Evolutionary conservation across 2,113 vertebrate species (phyloP).

Genomic region (Benitochromis conjunctus): DNA sequence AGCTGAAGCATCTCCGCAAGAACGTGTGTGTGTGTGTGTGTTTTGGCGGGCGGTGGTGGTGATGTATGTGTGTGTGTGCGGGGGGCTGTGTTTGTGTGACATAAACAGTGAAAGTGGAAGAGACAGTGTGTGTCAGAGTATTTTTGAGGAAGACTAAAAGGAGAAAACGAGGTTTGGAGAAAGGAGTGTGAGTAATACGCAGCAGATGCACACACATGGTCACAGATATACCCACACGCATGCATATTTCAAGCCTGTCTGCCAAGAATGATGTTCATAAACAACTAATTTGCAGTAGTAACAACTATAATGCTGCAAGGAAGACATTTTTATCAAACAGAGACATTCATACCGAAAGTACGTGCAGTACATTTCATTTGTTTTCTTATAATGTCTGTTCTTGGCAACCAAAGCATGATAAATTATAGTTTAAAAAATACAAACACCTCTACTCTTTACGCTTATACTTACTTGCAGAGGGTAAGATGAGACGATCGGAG

Average conservation of each 20-base stretch:
- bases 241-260: not conserved
- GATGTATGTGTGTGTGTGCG: not conserved
- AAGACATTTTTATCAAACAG: not conserved
- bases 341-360: not conserved
- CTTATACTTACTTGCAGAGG: not conserved
- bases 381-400: not conserved
- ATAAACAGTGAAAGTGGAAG: constrained; percentile 1
- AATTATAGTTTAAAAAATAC: not conserved
- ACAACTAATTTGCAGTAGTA: not conserved
- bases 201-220: not conserved
- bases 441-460: not conserved
- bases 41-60: not conserved
- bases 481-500: not conserved
- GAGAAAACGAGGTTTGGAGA: not conserved
- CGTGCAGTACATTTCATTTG: not conserved
- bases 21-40: not conserved
- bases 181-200: not conserved
- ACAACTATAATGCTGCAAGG: not conserved
- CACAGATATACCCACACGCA: not conserved
- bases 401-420: not conserved
- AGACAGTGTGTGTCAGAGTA: not conserved
- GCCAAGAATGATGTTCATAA: not conserved
- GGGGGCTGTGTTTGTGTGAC: not conserved
- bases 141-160: not conserved
- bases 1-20: not conserved